Evolutionary conservation across 2,797 vertebrate genomes (phyloP).

Genomic region (Chelon auratus): DNA sequence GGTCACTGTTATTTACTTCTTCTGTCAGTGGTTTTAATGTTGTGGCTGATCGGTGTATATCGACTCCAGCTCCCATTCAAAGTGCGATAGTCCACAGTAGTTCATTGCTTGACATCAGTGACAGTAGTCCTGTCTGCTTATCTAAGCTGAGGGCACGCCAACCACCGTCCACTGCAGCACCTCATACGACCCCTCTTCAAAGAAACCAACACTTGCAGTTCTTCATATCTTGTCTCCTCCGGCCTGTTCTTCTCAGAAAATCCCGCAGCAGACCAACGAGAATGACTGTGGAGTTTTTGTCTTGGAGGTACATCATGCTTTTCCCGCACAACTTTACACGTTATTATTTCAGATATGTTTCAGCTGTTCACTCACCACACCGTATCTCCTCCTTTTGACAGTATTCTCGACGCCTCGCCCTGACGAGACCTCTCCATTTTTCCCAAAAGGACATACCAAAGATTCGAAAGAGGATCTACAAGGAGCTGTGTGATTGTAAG

Average conservation of each 20-base stretch:
- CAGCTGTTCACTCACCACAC: neutral
- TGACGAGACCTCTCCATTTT: conserved; percentile 92
- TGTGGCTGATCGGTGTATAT: no score
- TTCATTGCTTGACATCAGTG: no score
- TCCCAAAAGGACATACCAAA: conserved; percentile 96
- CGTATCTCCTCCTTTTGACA: conserved; percentile 55
- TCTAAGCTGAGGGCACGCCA: no score
- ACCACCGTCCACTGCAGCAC: no score
- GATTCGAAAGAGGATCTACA: conserved; percentile 96
- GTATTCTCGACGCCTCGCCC: conserved; percentile 97
- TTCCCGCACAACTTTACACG: neutral
- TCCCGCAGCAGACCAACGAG: conserved; percentile 98
- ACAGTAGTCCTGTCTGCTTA: no score
- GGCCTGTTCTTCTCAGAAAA: conserved; percentile 82
- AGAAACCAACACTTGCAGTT: no score
- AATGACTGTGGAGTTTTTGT: conserved; percentile 99
- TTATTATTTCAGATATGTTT: neutral
- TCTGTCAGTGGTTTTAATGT: no score
- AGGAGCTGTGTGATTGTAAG: conserved; percentile 94
- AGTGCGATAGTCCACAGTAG: no score
- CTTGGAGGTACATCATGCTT: conserved; percentile 88
- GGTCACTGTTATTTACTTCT: no score
- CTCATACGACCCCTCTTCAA: no score
- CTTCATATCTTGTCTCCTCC: conserved; percentile 33
- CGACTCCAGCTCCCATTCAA: no score